Conservation (phyloP, 2,888 invertebrate genomes). For the Synergus japonicus region DNA sequence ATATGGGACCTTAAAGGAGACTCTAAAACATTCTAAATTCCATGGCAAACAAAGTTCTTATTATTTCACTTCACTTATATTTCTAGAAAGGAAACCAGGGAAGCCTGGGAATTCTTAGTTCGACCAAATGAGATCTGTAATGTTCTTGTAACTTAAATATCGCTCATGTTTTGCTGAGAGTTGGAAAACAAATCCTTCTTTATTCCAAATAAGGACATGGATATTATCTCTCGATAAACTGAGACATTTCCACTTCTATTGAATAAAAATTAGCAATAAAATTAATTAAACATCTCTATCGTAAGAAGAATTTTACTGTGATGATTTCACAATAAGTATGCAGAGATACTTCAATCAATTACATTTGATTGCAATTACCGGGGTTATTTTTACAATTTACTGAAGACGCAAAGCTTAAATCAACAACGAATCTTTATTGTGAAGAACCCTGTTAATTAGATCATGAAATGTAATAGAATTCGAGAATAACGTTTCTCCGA, state of each 20-base stretch:
- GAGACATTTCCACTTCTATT: background rate
- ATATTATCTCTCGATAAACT: background rate
- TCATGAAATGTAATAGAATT: background rate
- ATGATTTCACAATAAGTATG: no score
- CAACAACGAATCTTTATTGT: background rate
- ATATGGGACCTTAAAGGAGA: background rate
- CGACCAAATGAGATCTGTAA: slow-evolving; percentile 3
- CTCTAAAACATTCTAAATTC: slow-evolving; percentile 9
- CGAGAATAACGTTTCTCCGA: background rate
- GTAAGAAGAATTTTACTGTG: background rate
- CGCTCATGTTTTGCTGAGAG: slow-evolving; percentile 1
- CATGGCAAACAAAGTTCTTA: background rate
- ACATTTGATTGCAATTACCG: no score
- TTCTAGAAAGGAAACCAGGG: background rate
- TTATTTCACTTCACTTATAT: slow-evolving; percentile 7
- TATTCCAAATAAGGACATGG: background rate
- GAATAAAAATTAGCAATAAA: background rate
- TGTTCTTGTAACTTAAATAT: slow-evolving; percentile 5
- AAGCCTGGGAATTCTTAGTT: slow-evolving; percentile 10
- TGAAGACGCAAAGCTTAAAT: background rate
- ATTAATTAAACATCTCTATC: background rate
- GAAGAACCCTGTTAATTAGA: background rate
- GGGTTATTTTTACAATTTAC: background rate
- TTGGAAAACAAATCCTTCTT: slow-evolving; percentile 8
- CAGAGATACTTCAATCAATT: no score